phyloP scores from a whole-genome alignment of 2,113 vertebrate species.

The Clarias gariepinus region DNA sequence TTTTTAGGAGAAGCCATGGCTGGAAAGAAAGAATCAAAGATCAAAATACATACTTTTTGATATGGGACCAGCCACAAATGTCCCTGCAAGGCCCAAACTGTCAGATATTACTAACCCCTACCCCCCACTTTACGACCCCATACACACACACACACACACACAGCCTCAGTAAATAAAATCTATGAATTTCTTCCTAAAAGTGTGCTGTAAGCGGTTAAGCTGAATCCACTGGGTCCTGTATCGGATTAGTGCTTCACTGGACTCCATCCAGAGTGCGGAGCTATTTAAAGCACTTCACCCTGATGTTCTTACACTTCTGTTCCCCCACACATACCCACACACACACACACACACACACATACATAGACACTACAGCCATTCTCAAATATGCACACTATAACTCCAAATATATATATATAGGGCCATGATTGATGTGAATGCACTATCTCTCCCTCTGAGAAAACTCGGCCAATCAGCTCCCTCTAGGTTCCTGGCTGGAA shows the following conservation, averaged over 20 bases:
- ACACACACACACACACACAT: neutral
- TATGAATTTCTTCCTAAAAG: neutral
- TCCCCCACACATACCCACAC: neutral
- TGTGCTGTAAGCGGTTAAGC: slow-evolving; percentile 21
- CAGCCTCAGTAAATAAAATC: slow-evolving; percentile 4
- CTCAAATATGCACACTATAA: neutral
- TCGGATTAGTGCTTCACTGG: slow-evolving; percentile 38
- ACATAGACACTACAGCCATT: neutral
- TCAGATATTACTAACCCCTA: too few species aligned
- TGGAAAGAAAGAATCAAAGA: neutral
- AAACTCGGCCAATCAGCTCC: too few species aligned
- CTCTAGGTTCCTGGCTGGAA: too few species aligned
- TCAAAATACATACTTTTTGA: too few species aligned
- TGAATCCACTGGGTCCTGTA: slow-evolving; percentile 24
- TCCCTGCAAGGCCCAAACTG: too few species aligned
- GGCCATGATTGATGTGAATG: too few species aligned
- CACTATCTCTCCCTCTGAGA: too few species aligned
- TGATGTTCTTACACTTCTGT: slow-evolving; percentile 13
- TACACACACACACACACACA: slow-evolving; percentile 12
- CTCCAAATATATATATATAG: neutral
- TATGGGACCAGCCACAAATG: too few species aligned
- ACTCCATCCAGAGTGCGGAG: slow-evolving; percentile 25
- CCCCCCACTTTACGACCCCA: neutral
- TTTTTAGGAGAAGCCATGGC: neutral
- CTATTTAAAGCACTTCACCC: slow-evolving; percentile 36